Evolutionary conservation across 2,888 invertebrate species (phyloP).

Genomic region (Gari tellinella): DNA sequence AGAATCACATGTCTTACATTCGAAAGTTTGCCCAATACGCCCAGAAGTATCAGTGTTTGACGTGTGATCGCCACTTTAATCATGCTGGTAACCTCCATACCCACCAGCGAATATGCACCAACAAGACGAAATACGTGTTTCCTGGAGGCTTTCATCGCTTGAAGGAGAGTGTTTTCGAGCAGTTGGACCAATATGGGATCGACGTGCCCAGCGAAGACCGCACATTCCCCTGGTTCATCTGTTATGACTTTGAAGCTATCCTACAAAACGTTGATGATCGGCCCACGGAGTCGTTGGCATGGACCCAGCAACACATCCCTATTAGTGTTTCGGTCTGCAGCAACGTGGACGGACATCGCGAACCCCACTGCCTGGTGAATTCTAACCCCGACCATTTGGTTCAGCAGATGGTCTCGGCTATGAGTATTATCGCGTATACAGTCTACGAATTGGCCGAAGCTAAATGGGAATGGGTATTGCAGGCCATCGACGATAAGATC

Average conservation of each 20-base stretch:
- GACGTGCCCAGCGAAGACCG: constrained; percentile 8
- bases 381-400: constrained; percentile 24
- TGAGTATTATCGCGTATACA: constrained; percentile 2
- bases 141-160: constrained; percentile 26
- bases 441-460: constrained; percentile 5
- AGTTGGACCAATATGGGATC: constrained; percentile 27
- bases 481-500: neutral
- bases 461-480: constrained; percentile 10
- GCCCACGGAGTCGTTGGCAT: no score
- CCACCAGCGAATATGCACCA: constrained; percentile 35
- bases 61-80: constrained; percentile 44
- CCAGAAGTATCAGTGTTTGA: constrained; percentile 35
- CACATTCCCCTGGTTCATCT: constrained; percentile 1
- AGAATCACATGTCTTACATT: constrained; percentile 44
- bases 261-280: no score
- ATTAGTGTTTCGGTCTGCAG: constrained; percentile 34
- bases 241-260: neutral
- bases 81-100: constrained; percentile 11
- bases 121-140: constrained; percentile 25
- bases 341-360: constrained; percentile 33
- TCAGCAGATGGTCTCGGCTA: neutral
- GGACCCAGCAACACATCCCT: constrained; percentile 13
- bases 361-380: constrained; percentile 20
- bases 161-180: constrained; percentile 27
- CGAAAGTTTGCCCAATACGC: constrained; percentile 19